A percentile compares a stretch with the other conserved stretches of the same genome.
phyloP scores from a whole-genome alignment of 1,140 invertebrate genomes.

The Drosophila varians region DNA sequence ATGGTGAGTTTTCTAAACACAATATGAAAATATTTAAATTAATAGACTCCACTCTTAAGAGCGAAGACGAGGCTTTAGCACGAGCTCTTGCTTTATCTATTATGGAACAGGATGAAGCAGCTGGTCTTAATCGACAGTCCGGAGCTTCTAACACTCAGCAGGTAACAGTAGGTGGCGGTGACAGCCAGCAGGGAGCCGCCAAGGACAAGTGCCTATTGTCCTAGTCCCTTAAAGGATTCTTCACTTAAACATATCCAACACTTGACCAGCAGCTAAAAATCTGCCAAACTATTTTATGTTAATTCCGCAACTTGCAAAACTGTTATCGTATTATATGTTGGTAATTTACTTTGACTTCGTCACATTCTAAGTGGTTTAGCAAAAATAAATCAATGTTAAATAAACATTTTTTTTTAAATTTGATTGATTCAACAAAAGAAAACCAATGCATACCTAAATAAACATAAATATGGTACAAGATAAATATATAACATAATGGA shows the following conservation, averaged over 20 bases:
- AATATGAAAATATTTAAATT: not conserved
- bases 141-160: constrained; percentile 55
- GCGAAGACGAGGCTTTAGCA: constrained; percentile 94
- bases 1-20: constrained; percentile 84
- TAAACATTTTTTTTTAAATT: constrained; percentile 58
- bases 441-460: constrained; percentile 15
- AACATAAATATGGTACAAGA: constrained; percentile 44
- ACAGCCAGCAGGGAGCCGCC: constrained; percentile 76
- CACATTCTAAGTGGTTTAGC: constrained; percentile 73
- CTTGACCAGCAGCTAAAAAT: constrained; percentile 56
- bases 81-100: constrained; percentile 91
- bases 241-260: constrained; percentile 37
- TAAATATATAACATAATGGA: constrained; percentile 53
- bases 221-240: constrained; percentile 56
- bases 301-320: constrained; percentile 35
- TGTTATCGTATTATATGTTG: constrained; percentile 60
- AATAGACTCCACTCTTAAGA: constrained; percentile 71
- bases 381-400: constrained; percentile 68
- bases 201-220: constrained; percentile 85
- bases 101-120: constrained; percentile 85
- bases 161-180: constrained; percentile 67
- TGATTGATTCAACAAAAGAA: constrained; percentile 15
- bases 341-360: constrained; percentile 75
- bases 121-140: constrained; percentile 61
- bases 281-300: constrained; percentile 52